Base-by-base conservation (phyloP, 2,797 vertebrate genomes). In the Manis crassicaudata region DNA sequence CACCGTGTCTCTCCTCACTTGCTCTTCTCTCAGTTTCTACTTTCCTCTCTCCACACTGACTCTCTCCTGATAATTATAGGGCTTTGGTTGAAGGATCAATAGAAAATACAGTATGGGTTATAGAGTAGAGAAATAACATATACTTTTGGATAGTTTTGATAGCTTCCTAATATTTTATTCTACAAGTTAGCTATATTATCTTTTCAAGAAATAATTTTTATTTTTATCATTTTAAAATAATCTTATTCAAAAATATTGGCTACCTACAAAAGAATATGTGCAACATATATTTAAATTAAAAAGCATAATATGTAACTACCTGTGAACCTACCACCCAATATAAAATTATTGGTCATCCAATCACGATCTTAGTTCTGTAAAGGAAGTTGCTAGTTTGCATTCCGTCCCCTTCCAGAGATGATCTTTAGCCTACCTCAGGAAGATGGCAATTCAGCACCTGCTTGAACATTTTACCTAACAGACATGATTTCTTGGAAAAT, bases 271-370 rank as follows among this genome's bases (percentile, higher is more conserved):
- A 83, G 50, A 96, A 79, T 82, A 65, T 56, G 17, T 43, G 29
- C 11, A 86, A 50, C 25, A 14, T 60, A 58, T 75, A 76, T 54
- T 85, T 82, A 88, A 95, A 67, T 73, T 88, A 88, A 86, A 85
- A 80, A 50, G 60, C 23, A 58, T 76, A 77, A 58, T 86, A 35
- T 77, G 3, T 76, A 80, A 50, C 21, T 25, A 81, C 32, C 43
- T 73, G 25, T 85, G 80, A 68, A 40, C 12, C 25, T n/a, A 40
- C 7, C 43, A 83, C 6, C 27, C n/a, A 89, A 25, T 63, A 63
- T 73, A 81, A 90, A 88, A 70, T 65, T 40, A 81, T 8, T 77
- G 70, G 14, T 7, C 83, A 82, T 90, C 5, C 79, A 91, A 82
- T 82, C 58, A 81, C 18, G 11, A 37, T 52, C 40, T 84, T 84